A percentile compares a stretch with the other conserved stretches of the same genome.
phyloP scores from a whole-genome alignment of 1,140 invertebrate species.

The Schlechtendalia chinensis region DNA sequence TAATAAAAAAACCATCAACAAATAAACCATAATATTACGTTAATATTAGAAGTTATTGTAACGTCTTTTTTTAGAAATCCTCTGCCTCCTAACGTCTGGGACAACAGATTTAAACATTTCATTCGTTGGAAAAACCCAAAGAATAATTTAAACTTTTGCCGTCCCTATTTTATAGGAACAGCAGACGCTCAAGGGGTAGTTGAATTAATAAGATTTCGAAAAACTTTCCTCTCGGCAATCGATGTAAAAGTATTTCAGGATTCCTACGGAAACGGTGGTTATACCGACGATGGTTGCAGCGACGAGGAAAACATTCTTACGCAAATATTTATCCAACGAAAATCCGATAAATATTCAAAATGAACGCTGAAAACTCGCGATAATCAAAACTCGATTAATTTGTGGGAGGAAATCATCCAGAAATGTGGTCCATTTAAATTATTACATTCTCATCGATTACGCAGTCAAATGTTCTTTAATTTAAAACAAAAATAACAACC shows the following conservation, averaged over 20 bases:
- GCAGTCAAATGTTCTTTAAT: conserved; percentile 31
- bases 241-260: conserved; percentile 31
- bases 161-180: neutral
- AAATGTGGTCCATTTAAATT: conserved; percentile 12
- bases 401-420: conserved; percentile 1
- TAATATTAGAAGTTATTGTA: conserved; percentile 40
- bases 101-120: conserved; percentile 42
- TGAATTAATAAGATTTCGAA: conserved; percentile 47
- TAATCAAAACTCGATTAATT: conserved; percentile 47
- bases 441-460: conserved; percentile 9
- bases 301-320: conserved; percentile 22
- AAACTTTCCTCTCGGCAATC: conserved; percentile 35
- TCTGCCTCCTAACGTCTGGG: neutral
- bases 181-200: conserved; percentile 30
- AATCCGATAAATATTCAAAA: conserved; percentile 47
- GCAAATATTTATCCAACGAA: conserved; percentile 46
- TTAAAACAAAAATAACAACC: conserved; percentile 40
- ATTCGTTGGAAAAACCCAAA: conserved; percentile 5
- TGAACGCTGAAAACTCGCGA: conserved; percentile 8
- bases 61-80: conserved; percentile 1
- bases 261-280: neutral
- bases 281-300: neutral
- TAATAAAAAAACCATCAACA: conserved; percentile 23
- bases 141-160: conserved; percentile 39
- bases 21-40: conserved; percentile 37